A percentile compares a stretch with the other conserved stretches of the same genome.
Evolutionary conservation across 2,888 invertebrate genomes (phyloP).

Genomic region (Hanleya hanleyi): DNA sequence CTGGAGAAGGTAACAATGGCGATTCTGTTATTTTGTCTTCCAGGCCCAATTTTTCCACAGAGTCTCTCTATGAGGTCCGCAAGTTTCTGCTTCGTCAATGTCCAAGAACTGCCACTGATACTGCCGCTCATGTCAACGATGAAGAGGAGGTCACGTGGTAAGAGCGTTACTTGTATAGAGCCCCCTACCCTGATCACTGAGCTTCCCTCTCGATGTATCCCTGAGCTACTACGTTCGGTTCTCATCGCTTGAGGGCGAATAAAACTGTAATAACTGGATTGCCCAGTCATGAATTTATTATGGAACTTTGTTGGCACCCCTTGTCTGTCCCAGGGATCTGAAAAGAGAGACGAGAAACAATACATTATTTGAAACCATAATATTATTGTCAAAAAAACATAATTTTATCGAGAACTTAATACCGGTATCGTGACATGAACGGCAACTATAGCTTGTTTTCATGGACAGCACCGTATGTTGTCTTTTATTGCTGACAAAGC

Average conservation of each 20-base stretch:
- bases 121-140: conserved; percentile 6
- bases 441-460: no score
- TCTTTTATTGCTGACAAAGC: no score
- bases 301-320: background rate
- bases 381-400: no score
- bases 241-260: no score
- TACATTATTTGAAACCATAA: no score
- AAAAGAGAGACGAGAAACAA: no score
- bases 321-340: background rate
- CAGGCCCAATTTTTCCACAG: background rate
- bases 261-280: background rate
- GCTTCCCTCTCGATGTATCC: no score
- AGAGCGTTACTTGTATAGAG: background rate
- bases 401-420: no score
- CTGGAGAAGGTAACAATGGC: background rate
- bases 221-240: background rate
- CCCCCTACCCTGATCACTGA: no score
- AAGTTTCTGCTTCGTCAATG: background rate
- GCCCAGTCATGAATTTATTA: background rate
- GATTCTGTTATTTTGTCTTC: background rate
- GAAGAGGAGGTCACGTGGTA: conserved; percentile 1
- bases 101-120: background rate
- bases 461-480: no score
- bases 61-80: background rate
- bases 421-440: no score